These are phyloP conservation scores for Siniperca obscura DNA, from an alignment of 2,797 vertebrate species.

Conservation along the genomic window DNA sequence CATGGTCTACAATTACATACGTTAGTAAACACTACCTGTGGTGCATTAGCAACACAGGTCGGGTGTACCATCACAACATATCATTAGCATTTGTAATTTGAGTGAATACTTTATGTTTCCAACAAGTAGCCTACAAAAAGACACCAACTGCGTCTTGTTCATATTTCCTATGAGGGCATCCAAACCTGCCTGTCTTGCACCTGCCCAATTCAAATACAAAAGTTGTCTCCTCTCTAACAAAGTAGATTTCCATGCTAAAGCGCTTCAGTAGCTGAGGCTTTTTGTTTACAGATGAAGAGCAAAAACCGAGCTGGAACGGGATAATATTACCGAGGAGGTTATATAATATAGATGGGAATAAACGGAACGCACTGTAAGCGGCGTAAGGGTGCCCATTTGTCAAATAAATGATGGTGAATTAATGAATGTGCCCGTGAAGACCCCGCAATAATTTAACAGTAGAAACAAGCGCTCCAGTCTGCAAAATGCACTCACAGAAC, in stretches of 20 bases:
- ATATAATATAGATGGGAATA: conserved; percentile 64
- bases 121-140: conserved; percentile 16
- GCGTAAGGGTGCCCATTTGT: conserved; percentile 6
- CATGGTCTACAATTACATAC: conserved; percentile 20
- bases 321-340: conserved; percentile 45
- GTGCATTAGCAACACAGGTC: conserved; percentile 5
- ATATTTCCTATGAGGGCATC: neutral
- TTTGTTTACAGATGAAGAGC: neutral
- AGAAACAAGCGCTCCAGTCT: conserved; percentile 38
- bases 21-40: conserved; percentile 45
- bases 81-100: conserved; percentile 22
- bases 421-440: neutral
- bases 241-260: conserved; percentile 20
- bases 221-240: conserved; percentile 54
- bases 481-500: conserved; percentile 35
- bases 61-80: neutral
- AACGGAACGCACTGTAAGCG: neutral
- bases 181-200: conserved; percentile 25
- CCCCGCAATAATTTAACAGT: neutral
- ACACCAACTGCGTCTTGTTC: neutral
- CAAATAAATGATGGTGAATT: conserved; percentile 13
- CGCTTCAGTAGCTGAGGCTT: neutral
- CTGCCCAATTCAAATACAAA: conserved; percentile 43
- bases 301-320: conserved; percentile 18
- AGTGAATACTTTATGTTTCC: neutral